Base-by-base conservation (phyloP, 2,888 invertebrate species). In the Bibio marci region DNA sequence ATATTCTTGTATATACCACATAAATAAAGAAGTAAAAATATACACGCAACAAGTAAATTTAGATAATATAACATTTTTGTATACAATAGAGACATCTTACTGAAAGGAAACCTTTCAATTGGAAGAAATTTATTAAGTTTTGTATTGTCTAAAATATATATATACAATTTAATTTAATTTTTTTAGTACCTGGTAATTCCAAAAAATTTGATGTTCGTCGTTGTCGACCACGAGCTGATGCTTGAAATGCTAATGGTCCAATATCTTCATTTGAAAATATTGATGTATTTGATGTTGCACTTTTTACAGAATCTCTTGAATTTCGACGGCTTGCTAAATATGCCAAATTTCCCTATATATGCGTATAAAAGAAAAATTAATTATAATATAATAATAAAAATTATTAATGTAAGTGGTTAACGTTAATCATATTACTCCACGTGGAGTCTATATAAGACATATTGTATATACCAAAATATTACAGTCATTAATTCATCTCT, bases 311-410 rank as follows among this genome's bases (percentile, higher is more conserved):
- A 49, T 76, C 77, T n/a, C 83, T 65, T 0, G 82, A 82, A n/a
- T 80, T 80, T n/a, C 86, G 67, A 37, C 85, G 69, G 41, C 82
- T 85, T n/a, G 86, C 86, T 49, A 86, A 62, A 55, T 82, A 85
- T 3, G 86, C 86, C 49, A 79, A 53, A 1, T 77, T 76, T 0
- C 77, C 76, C 50, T 41, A 27, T 15, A 36, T n/a, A n/a, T n/a
- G n/a, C n/a, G n/a, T n/a, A n/a, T n/a, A n/a, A n/a, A n/a, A n/a
- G n/a, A 35, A 13, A 35, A 11, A 13, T 72, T 73, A 53, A 71
- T 68, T 19, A 13, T n/a, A n/a, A n/a, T 10, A 15, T 32, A 14
- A 15, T 5, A 17, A 17, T 32, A 17, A 32, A 15, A 18, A 6
- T 18, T 7, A 13, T 11, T 30, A 30, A n/a, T 11, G 7, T 11